These are phyloP conservation scores for Drosophila villosipedis DNA, from an alignment of 2,888 invertebrate genomes.

Conservation along the genomic window DNA sequence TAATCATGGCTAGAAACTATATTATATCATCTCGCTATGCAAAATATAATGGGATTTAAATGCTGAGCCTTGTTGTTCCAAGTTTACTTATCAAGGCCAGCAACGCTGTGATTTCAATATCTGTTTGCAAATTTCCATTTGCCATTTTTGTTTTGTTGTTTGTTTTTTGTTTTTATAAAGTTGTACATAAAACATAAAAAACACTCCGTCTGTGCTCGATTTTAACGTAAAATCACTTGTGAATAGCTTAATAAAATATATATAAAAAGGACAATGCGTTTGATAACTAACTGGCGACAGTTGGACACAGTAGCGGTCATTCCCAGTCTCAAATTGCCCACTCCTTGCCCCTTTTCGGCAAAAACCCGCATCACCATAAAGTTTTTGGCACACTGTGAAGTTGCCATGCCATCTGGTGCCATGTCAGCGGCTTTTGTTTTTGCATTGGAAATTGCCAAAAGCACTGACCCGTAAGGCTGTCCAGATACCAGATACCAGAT, in stretches of 20 bases:
- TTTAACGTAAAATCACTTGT: constrained; percentile 41
- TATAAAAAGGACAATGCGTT: constrained; percentile 40
- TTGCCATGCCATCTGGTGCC: constrained; percentile 64
- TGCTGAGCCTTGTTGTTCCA: neutral
- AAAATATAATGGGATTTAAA: neutral
- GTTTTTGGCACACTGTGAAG: neutral
- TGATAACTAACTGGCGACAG: constrained; percentile 47
- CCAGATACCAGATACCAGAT: constrained; percentile 46
- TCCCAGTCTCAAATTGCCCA: neutral
- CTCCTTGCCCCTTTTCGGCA: neutral
- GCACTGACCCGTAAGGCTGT: constrained; percentile 66
- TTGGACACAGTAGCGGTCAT: constrained; percentile 33
- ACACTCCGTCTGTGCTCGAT: constrained; percentile 32
- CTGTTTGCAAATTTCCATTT: neutral
- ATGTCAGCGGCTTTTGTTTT: constrained; percentile 71
- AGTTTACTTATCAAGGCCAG: neutral
- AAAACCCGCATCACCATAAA: neutral
- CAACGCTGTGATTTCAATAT: neutral
- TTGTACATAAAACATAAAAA: constrained; percentile 34
- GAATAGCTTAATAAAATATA: constrained; percentile 53
- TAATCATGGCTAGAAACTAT: neutral
- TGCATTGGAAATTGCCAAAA: constrained; percentile 65
- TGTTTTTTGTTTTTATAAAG: constrained; percentile 6
- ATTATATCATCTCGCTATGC: neutral
- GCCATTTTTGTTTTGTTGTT: neutral